phyloP scores from a whole-genome alignment of 2,888 invertebrate species.

The Drosophila limbata region DNA sequence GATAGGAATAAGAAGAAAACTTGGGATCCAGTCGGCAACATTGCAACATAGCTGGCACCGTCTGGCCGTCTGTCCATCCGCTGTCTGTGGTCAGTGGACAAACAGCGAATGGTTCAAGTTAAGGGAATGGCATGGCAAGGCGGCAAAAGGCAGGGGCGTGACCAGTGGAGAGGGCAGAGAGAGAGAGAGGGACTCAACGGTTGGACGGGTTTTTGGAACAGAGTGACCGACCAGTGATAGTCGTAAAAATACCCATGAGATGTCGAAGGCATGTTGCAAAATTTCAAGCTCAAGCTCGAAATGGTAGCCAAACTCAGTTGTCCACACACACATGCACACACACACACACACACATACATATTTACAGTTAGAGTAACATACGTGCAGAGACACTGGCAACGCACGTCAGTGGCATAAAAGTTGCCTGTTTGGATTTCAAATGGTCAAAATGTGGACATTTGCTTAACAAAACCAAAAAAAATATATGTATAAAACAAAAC shows the following conservation, averaged over 20 bases:
- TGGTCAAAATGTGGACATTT: conserved; percentile 79
- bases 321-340: conserved; percentile 35
- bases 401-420: conserved; percentile 76
- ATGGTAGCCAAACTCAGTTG: conserved; percentile 66
- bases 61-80: conserved; percentile 17
- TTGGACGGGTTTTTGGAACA: conserved; percentile 22
- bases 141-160: neutral
- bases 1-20: neutral
- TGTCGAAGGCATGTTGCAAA: conserved; percentile 81
- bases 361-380: conserved; percentile 9
- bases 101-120: conserved; percentile 41
- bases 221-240: conserved; percentile 55
- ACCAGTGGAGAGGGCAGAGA: neutral
- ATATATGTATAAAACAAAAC: conserved; percentile 27
- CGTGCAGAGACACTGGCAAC: conserved; percentile 38
- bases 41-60: conserved; percentile 31
- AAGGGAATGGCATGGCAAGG: conserved; percentile 14
- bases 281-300: conserved; percentile 76
- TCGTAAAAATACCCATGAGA: conserved; percentile 80
- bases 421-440: conserved; percentile 80
- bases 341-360: conserved; percentile 15
- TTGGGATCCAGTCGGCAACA: conserved; percentile 21
- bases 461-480: conserved; percentile 52
- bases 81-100: conserved; percentile 57
- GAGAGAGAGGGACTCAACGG: neutral